A percentile compares a stretch with the other conserved stretches of the same genome.
Evolutionary conservation across 2,888 invertebrate genomes (phyloP).

Genomic region (Cantharis rustica): DNA sequence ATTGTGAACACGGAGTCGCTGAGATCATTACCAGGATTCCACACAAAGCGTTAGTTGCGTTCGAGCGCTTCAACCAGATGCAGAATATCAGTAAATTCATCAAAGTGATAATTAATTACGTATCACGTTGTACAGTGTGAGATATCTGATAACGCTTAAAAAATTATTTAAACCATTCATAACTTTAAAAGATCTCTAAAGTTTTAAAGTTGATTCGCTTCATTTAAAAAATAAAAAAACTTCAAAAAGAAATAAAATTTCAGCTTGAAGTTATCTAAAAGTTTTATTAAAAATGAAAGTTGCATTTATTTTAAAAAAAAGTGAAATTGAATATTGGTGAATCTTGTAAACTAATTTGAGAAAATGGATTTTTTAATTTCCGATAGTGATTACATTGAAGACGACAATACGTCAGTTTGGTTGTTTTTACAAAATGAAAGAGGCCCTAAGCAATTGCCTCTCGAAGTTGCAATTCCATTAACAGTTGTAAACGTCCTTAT

Average conservation of each 20-base stretch:
- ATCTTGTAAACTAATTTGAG: background rate
- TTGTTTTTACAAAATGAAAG: constrained; percentile 41
- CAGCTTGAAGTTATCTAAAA: background rate
- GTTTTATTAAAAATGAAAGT: background rate
- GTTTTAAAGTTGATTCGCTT: background rate
- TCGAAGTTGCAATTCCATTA: constrained; percentile 57
- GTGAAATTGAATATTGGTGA: background rate
- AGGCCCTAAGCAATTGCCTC: constrained; percentile 49
- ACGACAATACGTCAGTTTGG: constrained; percentile 19
- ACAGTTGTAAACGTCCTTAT: constrained; percentile 75
- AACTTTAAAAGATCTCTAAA: background rate
- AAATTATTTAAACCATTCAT: background rate
- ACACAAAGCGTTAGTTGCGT: constrained; percentile 28
- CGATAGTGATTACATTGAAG: background rate
- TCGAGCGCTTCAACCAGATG: constrained; percentile 15
- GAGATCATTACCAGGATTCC: constrained; percentile 27
- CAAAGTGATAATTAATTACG: constrained; percentile 7
- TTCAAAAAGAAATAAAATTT: background rate
- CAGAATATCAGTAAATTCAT: constrained; percentile 17
- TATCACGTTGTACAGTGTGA: background rate
- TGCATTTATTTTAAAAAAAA: background rate
- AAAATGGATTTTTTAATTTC: background rate
- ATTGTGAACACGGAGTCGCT: constrained; percentile 23
- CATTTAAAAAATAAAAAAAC: background rate
- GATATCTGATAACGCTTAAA: background rate